These are phyloP conservation scores for Cyprinodon brontotheroides DNA, from an alignment of 2,113 vertebrate genomes.

Conservation along the genomic window DNA sequence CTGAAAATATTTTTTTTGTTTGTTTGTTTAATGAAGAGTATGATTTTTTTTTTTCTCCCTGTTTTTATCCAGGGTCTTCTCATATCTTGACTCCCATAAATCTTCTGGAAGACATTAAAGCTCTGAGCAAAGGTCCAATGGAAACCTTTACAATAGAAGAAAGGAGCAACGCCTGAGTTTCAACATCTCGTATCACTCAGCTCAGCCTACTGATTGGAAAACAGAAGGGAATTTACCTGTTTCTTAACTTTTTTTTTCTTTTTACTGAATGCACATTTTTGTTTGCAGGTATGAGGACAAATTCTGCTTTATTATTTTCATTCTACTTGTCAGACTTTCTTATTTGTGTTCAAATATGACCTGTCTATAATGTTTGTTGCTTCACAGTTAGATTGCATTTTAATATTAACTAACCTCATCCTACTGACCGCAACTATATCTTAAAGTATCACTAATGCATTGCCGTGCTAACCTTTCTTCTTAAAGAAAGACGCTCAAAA, in stretches of 20 bases:
- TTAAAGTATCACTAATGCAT: slow-evolving; percentile 14
- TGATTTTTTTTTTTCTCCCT: neutral
- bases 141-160: slow-evolving; percentile 85
- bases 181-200: slow-evolving; percentile 1
- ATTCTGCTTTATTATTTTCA: slow-evolving; percentile 4
- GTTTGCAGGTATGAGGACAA: slow-evolving; percentile 5
- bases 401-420: slow-evolving; percentile 17
- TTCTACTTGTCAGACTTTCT: neutral
- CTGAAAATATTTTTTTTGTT: neutral
- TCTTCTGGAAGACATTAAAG: slow-evolving; percentile 92
- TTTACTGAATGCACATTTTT: slow-evolving; percentile 26
- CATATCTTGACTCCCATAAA: slow-evolving; percentile 90
- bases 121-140: slow-evolving; percentile 86
- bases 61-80: slow-evolving; percentile 85
- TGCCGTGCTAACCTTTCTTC: slow-evolving; percentile 10
- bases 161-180: slow-evolving; percentile 52
- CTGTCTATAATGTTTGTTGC: slow-evolving; percentile 2
- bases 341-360: neutral
- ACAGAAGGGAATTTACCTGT: slow-evolving; percentile 65
- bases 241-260: slow-evolving; percentile 28
- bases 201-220: slow-evolving; percentile 26
- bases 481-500: neutral
- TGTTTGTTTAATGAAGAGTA: neutral
- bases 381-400: neutral
- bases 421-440: neutral